Evolutionary conservation across 2,888 invertebrate species (phyloP).

Genomic region (Synanthedon tipuliformis): DNA sequence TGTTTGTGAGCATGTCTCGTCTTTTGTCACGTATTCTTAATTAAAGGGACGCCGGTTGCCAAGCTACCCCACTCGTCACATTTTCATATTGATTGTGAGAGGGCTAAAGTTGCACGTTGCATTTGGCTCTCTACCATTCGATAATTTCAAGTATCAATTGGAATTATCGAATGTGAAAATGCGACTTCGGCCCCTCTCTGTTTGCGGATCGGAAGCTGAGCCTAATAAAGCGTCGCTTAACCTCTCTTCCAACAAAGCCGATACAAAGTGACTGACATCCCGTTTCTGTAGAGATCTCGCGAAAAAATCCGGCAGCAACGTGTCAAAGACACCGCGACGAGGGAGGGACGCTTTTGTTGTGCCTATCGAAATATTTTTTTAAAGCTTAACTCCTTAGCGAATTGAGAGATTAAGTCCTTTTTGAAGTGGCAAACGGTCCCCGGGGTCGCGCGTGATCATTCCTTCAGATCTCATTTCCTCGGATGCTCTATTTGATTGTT

Average conservation of each 20-base stretch:
- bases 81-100: constrained; percentile 58
- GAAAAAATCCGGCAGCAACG: constrained; percentile 64
- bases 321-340: constrained; percentile 68
- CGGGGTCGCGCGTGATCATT: constrained; percentile 66
- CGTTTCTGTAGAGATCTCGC: constrained; percentile 56
- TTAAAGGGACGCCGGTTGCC: constrained; percentile 59
- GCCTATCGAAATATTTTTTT: constrained; percentile 65
- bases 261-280: constrained; percentile 69
- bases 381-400: constrained; percentile 71
- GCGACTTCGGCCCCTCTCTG: constrained; percentile 38
- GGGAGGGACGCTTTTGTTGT: constrained; percentile 59
- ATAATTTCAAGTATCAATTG: not conserved
- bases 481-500: constrained; percentile 69
- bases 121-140: constrained; percentile 30
- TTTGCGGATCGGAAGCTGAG: constrained; percentile 61
- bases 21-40: constrained; percentile 73
- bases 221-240: constrained; percentile 68
- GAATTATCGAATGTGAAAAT: no score
- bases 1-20: constrained; percentile 65
- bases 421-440: constrained; percentile 74
- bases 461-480: constrained; percentile 68
- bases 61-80: constrained; percentile 56
- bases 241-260: constrained; percentile 63
- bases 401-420: constrained; percentile 71
- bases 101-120: constrained; percentile 30